Evolutionary conservation across 2,888 invertebrate species (phyloP), one percentile per base, ranked within the genome.

Genomic region (Orthosia gothica): DNA sequence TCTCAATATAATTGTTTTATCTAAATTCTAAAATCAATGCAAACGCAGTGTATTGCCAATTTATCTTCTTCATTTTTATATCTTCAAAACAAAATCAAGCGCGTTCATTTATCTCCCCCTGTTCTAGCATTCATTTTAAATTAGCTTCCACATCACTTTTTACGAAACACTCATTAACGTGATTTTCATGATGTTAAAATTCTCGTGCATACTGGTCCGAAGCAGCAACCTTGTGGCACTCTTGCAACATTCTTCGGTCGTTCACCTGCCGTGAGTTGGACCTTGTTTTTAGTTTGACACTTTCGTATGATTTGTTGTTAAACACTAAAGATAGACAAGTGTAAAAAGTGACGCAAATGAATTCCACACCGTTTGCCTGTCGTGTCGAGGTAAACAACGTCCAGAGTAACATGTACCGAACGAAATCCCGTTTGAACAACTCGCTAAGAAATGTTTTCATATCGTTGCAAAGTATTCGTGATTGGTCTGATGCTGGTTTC

Each of bases 221-320:
- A 86, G 79, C 74, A 64, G 80, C 90, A 93, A 93, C 94, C 94
- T 94, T 94, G 94, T 88, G 85, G 85, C 81, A 87, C 87, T 81
- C 88, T 94, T 94, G 91, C 93, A 90, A 92, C 92, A 93, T 88
- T 76, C 88, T 87, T 87, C 91, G 94, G 93, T 91, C 93, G 85
- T 90, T 91, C 92, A 94, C 91, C 94, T 89, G 86, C 86, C 85
- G 84, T 84, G 90, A 88, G 91, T 89, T 90, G 90, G 91, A 91
- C 93, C 93, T 92, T 92, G 91, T 84, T 88, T 83, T 85, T 87
- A 87, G 80, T 91, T 90, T 90, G 89, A 89, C 90, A 91, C 90
- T 92, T 93, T 93, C 90, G 81, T 90, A 90, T 85, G 84, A 87
- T 88, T 89, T 89, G 85, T 82, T 86, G 81, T 83, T 87, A 85